Conservation (phyloP, 2,888 invertebrate genomes). For the Archaeoteleia sp. region DNA sequence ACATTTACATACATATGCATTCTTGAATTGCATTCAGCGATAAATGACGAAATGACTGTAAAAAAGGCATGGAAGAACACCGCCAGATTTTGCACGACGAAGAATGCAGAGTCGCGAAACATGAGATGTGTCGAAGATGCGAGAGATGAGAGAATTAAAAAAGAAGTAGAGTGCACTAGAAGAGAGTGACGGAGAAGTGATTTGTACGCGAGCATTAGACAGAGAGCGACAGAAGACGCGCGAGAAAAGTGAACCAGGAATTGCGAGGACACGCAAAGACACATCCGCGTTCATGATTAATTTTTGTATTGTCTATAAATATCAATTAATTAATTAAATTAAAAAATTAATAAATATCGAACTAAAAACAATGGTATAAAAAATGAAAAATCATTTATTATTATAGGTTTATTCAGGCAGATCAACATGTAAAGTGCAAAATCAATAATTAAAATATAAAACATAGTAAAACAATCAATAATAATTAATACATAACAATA, state of each 20-base stretch:
- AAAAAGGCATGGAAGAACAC: constrained; percentile 26
- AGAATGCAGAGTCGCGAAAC: constrained; percentile 57
- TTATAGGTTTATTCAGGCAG: background rate
- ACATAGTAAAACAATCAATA: too few species aligned
- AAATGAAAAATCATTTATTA: background rate
- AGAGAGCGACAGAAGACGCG: constrained; percentile 5
- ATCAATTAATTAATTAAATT: too few species aligned
- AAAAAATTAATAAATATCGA: background rate
- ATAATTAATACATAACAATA: too few species aligned
- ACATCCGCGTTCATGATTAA: constrained; percentile 13
- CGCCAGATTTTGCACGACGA: constrained; percentile 6
- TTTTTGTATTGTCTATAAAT: background rate
- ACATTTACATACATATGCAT: constrained; percentile 13
- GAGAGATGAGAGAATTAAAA: constrained; percentile 17
- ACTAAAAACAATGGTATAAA: background rate
- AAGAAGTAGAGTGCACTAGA: constrained; percentile 10
- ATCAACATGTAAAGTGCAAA: too few species aligned
- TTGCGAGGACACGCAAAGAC: background rate
- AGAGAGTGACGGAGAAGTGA: background rate
- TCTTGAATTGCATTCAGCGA: too few species aligned
- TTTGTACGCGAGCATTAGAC: too few species aligned
- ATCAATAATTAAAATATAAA: too few species aligned
- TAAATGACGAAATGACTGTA: constrained; percentile 13
- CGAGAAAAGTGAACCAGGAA: background rate
- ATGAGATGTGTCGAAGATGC: constrained; percentile 51